Conservation (phyloP, 2,797 vertebrate species). For the Characodon lateralis region DNA sequence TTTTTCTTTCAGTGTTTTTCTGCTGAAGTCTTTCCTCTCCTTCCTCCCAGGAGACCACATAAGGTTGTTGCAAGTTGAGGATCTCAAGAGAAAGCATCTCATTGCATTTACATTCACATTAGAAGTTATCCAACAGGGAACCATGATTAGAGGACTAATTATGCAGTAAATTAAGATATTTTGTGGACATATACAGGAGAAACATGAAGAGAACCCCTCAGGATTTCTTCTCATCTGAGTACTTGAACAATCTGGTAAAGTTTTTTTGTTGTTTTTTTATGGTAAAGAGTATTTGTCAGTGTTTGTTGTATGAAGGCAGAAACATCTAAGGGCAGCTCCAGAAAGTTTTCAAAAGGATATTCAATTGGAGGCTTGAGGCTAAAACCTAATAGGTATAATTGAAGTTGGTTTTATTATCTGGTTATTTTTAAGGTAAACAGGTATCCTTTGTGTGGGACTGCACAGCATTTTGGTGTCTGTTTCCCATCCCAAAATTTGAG, state of each 20-base stretch:
- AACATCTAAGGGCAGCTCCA: not conserved
- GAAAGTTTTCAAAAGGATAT: not conserved
- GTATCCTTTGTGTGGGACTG: not conserved
- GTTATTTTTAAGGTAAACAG: not conserved
- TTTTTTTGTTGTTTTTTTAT: not conserved
- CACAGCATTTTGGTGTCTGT: not conserved
- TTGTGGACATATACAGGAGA: not conserved
- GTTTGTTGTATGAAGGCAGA: not conserved
- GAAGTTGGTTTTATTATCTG: not conserved
- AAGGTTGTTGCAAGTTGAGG: not conserved
- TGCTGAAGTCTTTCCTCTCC: too few relatives aligned
- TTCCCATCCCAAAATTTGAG: not conserved
- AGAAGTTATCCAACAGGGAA: not conserved
- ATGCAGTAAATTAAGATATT: not conserved
- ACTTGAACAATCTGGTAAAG: not conserved
- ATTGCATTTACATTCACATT: not conserved
- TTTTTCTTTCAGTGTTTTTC: not conserved
- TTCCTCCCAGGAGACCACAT: slow-evolving; percentile 4
- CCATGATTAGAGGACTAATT: not conserved
- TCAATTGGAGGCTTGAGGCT: too few relatives aligned
- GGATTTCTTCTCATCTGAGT: not conserved
- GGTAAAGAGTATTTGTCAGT: not conserved
- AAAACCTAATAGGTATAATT: not conserved
- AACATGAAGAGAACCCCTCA: not conserved
- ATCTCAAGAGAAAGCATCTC: not conserved